Conservation (phyloP, 2,797 vertebrate species). For the Buphagus erythrorhynchus region DNA sequence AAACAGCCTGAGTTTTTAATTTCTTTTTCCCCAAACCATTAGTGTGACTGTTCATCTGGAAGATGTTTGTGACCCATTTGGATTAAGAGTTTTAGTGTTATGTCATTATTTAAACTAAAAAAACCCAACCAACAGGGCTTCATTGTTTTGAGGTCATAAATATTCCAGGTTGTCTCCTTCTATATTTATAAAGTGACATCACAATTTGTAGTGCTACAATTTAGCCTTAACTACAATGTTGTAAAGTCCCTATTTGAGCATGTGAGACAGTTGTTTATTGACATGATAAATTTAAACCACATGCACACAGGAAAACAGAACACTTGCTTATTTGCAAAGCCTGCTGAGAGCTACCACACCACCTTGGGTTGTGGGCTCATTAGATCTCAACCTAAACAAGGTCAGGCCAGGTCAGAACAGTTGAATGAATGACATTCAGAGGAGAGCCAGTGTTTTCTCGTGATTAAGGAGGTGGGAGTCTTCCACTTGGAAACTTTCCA, state of each 20-base stretch:
- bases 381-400: constrained; percentile 61
- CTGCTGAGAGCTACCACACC: constrained; percentile 49
- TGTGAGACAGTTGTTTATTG: constrained; percentile 62
- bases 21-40: not conserved
- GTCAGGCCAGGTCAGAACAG: constrained; percentile 53
- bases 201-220: constrained; percentile 30
- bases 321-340: constrained; percentile 57
- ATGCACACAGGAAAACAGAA: constrained; percentile 29
- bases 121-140: not conserved
- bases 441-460: not conserved
- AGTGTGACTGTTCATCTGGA: not conserved
- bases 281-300: constrained; percentile 56
- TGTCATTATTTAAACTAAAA: not conserved
- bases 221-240: not conserved
- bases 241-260: not conserved
- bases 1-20: not conserved
- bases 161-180: constrained; percentile 5
- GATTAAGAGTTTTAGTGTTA: not conserved
- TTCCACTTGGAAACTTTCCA: constrained; percentile 47
- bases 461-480: constrained; percentile 59
- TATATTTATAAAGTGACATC: constrained; percentile 13
- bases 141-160: constrained; percentile 41
- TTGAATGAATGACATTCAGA: constrained; percentile 50
- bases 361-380: constrained; percentile 44
- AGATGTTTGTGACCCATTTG: not conserved